These are phyloP conservation scores for Uromys caudimaculatus DNA, from an alignment of 2,797 vertebrate genomes.

Conservation along the genomic window DNA sequence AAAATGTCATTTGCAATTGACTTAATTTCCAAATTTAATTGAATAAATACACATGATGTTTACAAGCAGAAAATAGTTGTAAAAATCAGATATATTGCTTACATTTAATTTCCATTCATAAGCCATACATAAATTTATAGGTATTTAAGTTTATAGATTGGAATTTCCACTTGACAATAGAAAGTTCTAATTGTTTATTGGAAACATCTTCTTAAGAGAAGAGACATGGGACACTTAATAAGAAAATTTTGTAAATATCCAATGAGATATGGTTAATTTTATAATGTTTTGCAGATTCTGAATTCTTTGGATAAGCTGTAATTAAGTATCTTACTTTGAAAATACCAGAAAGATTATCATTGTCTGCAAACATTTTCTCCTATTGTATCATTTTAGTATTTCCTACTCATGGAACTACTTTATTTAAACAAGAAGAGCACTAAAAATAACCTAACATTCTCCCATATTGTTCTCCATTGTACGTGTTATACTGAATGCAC, in stretches of 20 bases:
- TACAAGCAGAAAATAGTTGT: background rate
- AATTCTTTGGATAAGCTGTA: background rate
- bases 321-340: background rate
- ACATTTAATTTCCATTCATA: background rate
- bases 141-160: background rate
- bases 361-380: background rate
- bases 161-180: background rate
- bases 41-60: background rate
- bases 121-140: background rate
- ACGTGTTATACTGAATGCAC: background rate
- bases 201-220: background rate
- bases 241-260: background rate
- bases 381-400: background rate
- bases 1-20: background rate
- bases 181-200: background rate
- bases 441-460: background rate
- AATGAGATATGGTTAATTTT: background rate
- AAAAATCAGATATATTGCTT: conserved; percentile 3
- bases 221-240: background rate
- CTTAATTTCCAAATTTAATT: background rate
- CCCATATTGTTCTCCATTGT: background rate
- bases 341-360: background rate
- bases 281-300: background rate
- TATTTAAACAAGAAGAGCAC: background rate
- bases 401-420: background rate